Evolutionary conservation across 2,888 invertebrate genomes (phyloP).

Genomic region (Tethea ocularis): DNA sequence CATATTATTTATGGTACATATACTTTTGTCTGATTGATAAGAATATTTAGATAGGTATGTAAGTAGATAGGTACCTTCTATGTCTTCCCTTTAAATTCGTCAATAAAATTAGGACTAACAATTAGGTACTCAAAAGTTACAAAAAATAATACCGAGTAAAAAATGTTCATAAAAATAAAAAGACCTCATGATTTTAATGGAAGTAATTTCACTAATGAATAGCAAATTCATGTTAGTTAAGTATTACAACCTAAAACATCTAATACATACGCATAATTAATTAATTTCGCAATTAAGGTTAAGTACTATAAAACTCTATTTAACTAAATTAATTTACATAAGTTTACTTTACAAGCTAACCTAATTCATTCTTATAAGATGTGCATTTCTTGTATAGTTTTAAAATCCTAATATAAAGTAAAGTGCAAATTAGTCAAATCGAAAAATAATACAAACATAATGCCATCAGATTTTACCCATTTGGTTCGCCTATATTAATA

Average conservation of each 20-base stretch:
- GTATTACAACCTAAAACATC: conserved; percentile 23
- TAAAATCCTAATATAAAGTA: not conserved
- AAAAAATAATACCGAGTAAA: no score
- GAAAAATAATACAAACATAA: not conserved
- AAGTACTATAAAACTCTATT: conserved; percentile 50
- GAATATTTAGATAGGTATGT: no score
- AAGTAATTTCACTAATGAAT: not conserved
- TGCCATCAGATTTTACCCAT: not conserved
- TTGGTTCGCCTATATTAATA: not conserved
- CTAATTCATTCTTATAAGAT: conserved; percentile 40
- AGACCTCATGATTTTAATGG: not conserved
- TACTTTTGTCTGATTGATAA: no score
- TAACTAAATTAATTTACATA: conserved; percentile 49
- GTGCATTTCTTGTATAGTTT: conserved; percentile 19
- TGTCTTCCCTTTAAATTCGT: no score
- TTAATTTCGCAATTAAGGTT: conserved; percentile 52
- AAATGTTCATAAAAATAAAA: no score
- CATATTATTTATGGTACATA: no score
- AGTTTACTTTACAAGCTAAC: conserved; percentile 51
- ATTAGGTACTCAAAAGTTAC: no score
- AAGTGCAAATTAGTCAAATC: no score
- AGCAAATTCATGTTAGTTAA: not conserved
- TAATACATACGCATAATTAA: conserved; percentile 39
- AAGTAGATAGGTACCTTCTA: no score
- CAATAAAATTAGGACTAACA: no score